phyloP scores from a whole-genome alignment of 2,888 invertebrate genomes.

The Coelopa pilipes region DNA sequence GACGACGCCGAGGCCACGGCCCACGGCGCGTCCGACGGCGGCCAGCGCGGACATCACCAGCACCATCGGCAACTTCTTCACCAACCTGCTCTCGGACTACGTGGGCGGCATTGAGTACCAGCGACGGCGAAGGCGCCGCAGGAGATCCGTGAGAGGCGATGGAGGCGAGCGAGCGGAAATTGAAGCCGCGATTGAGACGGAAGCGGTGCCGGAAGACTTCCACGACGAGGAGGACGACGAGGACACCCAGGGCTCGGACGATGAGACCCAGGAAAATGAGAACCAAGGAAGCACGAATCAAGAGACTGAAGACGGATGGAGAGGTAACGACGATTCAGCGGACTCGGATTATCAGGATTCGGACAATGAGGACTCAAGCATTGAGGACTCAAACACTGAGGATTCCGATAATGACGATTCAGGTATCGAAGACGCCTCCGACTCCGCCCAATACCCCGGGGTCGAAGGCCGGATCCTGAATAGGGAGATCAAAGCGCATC shows the following conservation, averaged over 20 bases:
- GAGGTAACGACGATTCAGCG: too few relatives aligned
- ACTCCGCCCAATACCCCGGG: slow-evolving; percentile 20
- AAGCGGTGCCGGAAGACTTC: slow-evolving; percentile 50
- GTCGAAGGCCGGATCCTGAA: slow-evolving; percentile 52
- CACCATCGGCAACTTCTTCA: slow-evolving; percentile 63
- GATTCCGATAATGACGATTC: too few relatives aligned
- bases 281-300: too few relatives aligned
- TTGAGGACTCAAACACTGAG: too few relatives aligned
- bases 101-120: slow-evolving; percentile 57
- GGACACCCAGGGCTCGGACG: slow-evolving; percentile 48
- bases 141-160: slow-evolving; percentile 34
- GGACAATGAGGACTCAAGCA: too few relatives aligned
- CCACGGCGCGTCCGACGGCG: slow-evolving; percentile 47
- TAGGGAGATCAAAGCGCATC: slow-evolving; percentile 18
- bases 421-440: too few relatives aligned
- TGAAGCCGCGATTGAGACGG: slow-evolving; percentile 50
- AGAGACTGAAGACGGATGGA: slow-evolving; percentile 41
- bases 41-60: slow-evolving; percentile 54
- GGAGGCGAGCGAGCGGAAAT: slow-evolving; percentile 47
- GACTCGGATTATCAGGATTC: too few relatives aligned
- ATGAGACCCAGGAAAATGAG: too few relatives aligned
- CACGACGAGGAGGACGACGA: slow-evolving; percentile 54
- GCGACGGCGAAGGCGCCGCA: slow-evolving; percentile 48
- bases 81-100: slow-evolving; percentile 60
- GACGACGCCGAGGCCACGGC: slow-evolving; percentile 47